Evolutionary conservation across 2,888 invertebrate species (phyloP).

Genomic region (Phrixothrix hirtus): DNA sequence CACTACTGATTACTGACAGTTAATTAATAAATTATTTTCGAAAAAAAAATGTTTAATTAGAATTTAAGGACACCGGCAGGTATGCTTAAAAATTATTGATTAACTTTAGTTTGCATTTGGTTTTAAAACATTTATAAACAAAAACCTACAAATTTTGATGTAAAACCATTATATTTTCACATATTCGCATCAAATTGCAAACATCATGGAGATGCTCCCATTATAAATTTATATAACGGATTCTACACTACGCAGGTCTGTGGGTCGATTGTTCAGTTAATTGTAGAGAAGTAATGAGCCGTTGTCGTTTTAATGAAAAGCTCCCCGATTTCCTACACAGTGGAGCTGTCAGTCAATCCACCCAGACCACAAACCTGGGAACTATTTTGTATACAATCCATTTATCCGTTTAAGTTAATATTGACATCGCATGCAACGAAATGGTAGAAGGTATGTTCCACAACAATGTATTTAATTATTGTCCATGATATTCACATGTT

Average conservation of each 20-base stretch:
- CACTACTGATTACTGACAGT: constrained; percentile 7
- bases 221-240: constrained; percentile 19
- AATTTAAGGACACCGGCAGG: background rate
- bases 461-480: background rate
- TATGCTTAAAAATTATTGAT: background rate
- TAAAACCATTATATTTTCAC: constrained; percentile 1
- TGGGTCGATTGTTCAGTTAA: constrained; percentile 39
- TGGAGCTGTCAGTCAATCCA: constrained; percentile 15
- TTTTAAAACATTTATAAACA: too few relatives aligned
- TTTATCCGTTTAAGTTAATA: constrained; percentile 17
- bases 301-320: constrained; percentile 43
- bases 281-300: constrained; percentile 41
- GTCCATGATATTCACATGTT: background rate
- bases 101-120: background rate
- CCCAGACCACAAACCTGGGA: constrained; percentile 16
- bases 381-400: constrained; percentile 18
- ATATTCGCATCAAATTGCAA: constrained; percentile 7
- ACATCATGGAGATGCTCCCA: constrained; percentile 13
- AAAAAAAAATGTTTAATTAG: constrained; percentile 1
- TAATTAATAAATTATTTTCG: constrained; percentile 11
- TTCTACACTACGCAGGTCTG: constrained; percentile 19
- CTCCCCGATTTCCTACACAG: constrained; percentile 33
- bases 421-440: constrained; percentile 8
- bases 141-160: background rate
- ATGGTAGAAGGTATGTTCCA: background rate